Percentiles rank a stretch among this genome's conserved stretches.
Conservation (phyloP, 2,888 invertebrate species). For the Augochlorella aurata region DNA sequence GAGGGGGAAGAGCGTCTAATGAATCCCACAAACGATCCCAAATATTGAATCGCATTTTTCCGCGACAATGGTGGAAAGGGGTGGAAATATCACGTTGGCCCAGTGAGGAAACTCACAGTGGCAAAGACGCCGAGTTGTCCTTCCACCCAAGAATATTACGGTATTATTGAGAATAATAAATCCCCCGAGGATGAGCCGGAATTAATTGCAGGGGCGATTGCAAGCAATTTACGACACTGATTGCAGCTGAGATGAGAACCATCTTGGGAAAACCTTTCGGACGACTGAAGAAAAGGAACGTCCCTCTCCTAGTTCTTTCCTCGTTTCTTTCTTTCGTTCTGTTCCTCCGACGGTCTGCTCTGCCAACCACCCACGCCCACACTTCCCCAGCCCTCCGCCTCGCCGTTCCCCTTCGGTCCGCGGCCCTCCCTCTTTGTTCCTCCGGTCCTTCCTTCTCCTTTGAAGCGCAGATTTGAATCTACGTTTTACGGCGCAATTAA, state of each 20-base stretch:
- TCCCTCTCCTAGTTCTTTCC: constrained; percentile 32
- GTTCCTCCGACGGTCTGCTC: constrained; percentile 11
- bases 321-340: constrained; percentile 33
- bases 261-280: constrained; percentile 74
- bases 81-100: constrained; percentile 34
- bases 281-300: constrained; percentile 68
- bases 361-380: neutral
- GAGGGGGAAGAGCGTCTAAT: neutral
- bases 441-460: constrained; percentile 63
- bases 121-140: constrained; percentile 43
- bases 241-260: constrained; percentile 75
- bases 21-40: constrained; percentile 11
- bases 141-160: constrained; percentile 67
- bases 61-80: constrained; percentile 10
- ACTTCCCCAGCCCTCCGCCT: constrained; percentile 7
- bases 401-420: neutral
- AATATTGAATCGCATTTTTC: constrained; percentile 21
- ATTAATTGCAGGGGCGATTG: constrained; percentile 79
- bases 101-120: constrained; percentile 34
- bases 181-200: constrained; percentile 75
- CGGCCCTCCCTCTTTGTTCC: constrained; percentile 18
- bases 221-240: constrained; percentile 79
- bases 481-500: constrained; percentile 79
- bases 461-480: constrained; percentile 77
- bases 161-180: constrained; percentile 74